Conservation (phyloP, 2,888 invertebrate species). For the Epinotia bilunana region DNA sequence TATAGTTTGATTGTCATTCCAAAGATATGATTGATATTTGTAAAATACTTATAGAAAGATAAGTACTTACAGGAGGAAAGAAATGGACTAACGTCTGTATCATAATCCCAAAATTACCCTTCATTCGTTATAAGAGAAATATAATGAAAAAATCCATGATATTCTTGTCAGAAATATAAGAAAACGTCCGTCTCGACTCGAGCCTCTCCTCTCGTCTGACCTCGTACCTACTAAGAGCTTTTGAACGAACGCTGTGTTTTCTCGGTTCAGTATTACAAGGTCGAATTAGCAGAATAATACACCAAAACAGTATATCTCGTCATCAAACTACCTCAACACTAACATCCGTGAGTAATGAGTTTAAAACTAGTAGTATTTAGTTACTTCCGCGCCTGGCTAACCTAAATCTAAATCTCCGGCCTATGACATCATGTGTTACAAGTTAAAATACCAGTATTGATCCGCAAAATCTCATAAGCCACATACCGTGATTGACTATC, state of each 20-base stretch:
- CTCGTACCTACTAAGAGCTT: constrained; percentile 33
- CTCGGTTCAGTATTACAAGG: constrained; percentile 38
- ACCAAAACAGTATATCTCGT: constrained; percentile 13
- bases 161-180: background rate
- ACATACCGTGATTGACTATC: constrained; percentile 72
- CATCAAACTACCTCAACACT: constrained; percentile 17
- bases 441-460: constrained; percentile 66
- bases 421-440: constrained; percentile 67
- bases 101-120: background rate
- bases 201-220: constrained; percentile 17
- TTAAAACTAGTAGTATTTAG: constrained; percentile 3
- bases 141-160: too few species aligned
- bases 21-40: background rate
- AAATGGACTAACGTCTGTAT: too few species aligned
- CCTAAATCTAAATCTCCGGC: constrained; percentile 49
- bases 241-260: constrained; percentile 24
- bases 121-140: background rate
- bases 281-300: constrained; percentile 23
- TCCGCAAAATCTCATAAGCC: constrained; percentile 52
- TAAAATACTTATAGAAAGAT: background rate
- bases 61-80: too few species aligned
- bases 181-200: background rate
- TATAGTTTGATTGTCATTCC: background rate
- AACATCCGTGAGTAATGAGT: constrained; percentile 2
- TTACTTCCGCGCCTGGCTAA: constrained; percentile 24